Base-by-base conservation (phyloP, 1,140 invertebrate species). In the Leptopilina clavipes region DNA sequence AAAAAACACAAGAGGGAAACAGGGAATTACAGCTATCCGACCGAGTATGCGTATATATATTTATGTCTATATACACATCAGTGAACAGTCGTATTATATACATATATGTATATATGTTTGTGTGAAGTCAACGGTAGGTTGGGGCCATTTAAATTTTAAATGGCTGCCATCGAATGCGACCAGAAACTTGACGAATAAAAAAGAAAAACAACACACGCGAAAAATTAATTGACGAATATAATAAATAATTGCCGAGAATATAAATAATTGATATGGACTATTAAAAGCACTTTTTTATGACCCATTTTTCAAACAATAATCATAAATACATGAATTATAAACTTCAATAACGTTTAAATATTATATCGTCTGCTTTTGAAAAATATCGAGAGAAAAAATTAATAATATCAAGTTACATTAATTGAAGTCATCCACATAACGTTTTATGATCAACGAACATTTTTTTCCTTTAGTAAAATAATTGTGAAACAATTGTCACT, bases 121-220 rank as follows among this genome's bases (percentile, higher is more conserved):
- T 59, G 56, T 59, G 11, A 44, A 73, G 70, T 18, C 79, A 75
- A 76, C 77, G 75, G 79, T 73, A 79, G 59, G 72, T 48, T 52
- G 65, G 48, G 48, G 65, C 78, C 77, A 85, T 84, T 84, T 85
- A 83, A 85, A 83, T 76, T 83, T 84, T 83, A 84, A 85, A 85
- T 84, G 70, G 45, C 81, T 79, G 74, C 73, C 75, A 78, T 76
- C 31, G 54, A 9, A 11, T 59, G 56, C 11, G 71, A 25, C 73
- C 75, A 56, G 31, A 52, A 72, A 76, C 72, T 76, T 65, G 31
- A 79, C 59, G 59, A 72, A 81, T 70, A 25, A 73, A 73, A 73
- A 77, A 59, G 22, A 45, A 44, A 75, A 79, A 45, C 76, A 74
- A 11, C 1, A 71, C 44, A 73, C 71, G 54, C 48, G 65, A 59